Conservation (phyloP, 2,888 invertebrate genomes). For the Eulithis prunata region DNA sequence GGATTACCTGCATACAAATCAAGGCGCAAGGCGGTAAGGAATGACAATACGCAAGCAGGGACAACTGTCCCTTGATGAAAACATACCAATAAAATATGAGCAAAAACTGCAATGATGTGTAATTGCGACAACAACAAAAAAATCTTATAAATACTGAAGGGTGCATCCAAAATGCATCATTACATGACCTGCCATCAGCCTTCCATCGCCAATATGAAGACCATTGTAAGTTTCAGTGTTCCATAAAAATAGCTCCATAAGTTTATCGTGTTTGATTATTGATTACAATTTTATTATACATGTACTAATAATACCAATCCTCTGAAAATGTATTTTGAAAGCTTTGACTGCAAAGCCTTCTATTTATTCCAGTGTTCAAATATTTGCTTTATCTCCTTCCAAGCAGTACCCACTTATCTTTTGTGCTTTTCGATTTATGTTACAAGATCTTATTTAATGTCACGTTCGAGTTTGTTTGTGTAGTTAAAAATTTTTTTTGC, state of each 20-base stretch:
- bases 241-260: no score
- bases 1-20: conserved; percentile 14
- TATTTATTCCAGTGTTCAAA: neutral
- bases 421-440: neutral
- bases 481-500: neutral
- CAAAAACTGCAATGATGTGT: conserved; percentile 66
- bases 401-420: neutral
- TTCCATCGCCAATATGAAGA: conserved; percentile 66
- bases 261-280: no score
- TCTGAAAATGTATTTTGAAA: neutral
- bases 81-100: conserved; percentile 69
- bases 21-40: conserved; percentile 21
- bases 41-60: conserved; percentile 53
- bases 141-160: conserved; percentile 79
- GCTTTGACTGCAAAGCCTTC: neutral
- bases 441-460: no score
- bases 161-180: conserved; percentile 76
- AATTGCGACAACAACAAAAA: conserved; percentile 71
- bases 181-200: conserved; percentile 53
- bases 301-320: no score
- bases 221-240: conserved; percentile 65
- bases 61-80: conserved; percentile 62
- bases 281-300: no score
- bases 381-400: neutral
- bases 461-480: neutral